These are phyloP conservation scores for Caerostris extrusa DNA, from an alignment of 1,140 invertebrate genomes.

Conservation along the genomic window DNA sequence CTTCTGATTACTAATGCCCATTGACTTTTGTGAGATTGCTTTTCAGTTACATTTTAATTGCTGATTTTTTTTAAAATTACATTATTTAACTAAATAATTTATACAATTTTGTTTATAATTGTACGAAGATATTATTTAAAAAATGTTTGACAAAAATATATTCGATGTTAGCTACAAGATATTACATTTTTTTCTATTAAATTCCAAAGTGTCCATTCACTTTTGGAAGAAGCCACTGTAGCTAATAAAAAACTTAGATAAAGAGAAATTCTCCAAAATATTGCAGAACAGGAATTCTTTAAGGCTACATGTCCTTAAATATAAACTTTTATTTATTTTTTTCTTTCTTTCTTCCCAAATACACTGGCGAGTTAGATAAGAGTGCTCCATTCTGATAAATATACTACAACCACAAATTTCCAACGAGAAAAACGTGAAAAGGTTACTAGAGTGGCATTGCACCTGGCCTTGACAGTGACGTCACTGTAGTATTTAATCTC, in stretches of 20 bases:
- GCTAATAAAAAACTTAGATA: constrained; percentile 17
- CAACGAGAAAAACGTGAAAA: constrained; percentile 53
- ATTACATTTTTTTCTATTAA: no score
- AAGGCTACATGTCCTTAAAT: constrained; percentile 55
- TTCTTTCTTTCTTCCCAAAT: neutral
- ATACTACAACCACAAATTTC: constrained; percentile 71
- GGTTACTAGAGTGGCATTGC: constrained; percentile 55
- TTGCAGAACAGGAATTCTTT: constrained; percentile 24
- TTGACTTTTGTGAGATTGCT: no score
- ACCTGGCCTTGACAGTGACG: constrained; percentile 71
- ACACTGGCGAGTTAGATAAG: constrained; percentile 56
- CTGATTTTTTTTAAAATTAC: no score
- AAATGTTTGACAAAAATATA: no score
- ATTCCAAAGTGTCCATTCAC: no score
- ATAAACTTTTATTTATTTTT: constrained; percentile 56
- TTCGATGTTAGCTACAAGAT: no score
- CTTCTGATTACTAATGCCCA: no score
- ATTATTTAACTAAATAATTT: no score
- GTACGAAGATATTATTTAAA: no score
- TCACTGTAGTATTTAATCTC: constrained; percentile 37
- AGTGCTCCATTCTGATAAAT: constrained; percentile 34
- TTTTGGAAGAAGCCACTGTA: neutral
- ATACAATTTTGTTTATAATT: no score
- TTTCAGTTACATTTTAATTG: no score
- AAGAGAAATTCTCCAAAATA: constrained; percentile 13